Conservation (phyloP, 2,113 vertebrate species). For the Centropus bengalensis region DNA sequence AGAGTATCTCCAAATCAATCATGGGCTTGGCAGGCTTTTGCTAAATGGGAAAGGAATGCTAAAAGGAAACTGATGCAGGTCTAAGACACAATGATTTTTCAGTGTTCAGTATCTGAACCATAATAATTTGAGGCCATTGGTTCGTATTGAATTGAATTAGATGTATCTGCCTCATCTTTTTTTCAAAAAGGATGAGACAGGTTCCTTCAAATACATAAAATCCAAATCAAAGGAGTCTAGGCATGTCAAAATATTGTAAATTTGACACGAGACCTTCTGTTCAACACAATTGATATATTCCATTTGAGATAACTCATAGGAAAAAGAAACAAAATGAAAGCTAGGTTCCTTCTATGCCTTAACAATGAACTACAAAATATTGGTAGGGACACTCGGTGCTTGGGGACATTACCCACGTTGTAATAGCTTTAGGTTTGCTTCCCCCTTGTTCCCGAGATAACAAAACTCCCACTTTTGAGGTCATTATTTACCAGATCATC, state of each 20-base stretch:
- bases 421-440: not conserved
- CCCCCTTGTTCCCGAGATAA: not conserved
- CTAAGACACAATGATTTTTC: not conserved
- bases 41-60: not conserved
- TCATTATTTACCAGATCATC: not conserved
- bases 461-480: not conserved
- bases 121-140: not conserved
- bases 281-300: not conserved
- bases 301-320: not conserved
- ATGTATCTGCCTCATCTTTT: not conserved
- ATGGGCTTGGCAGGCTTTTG: not conserved
- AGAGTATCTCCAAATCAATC: not conserved
- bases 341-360: not conserved
- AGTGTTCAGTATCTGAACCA: not conserved
- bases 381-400: not conserved
- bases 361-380: not conserved
- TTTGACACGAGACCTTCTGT: not conserved
- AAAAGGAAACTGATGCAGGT: not conserved
- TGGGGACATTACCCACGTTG: not conserved
- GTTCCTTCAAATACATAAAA: constrained; percentile 8
- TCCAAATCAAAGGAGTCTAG: not conserved
- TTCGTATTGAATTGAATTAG: constrained; percentile 9
- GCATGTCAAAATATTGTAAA: not conserved
- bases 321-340: not conserved
- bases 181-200: not conserved